Percentiles rank a stretch among this genome's conserved stretches.
These are phyloP conservation scores for Fratercula arctica DNA, from an alignment of 2,797 vertebrate genomes.

Conservation along the genomic window DNA sequence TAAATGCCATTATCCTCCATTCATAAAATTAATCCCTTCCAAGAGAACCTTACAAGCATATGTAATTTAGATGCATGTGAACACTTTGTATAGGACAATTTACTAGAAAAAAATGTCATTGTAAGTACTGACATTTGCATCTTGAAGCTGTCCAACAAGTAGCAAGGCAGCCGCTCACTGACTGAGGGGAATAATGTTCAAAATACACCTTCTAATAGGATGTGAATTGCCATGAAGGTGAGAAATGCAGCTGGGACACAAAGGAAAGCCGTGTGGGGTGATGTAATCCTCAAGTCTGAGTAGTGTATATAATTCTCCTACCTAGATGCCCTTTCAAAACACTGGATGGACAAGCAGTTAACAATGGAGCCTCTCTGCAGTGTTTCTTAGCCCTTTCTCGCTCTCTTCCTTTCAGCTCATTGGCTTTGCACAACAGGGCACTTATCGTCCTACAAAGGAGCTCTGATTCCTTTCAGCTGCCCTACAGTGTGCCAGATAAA, in stretches of 20 bases:
- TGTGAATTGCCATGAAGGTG: neutral
- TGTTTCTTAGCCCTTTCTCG: neutral
- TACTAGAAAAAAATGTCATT: neutral
- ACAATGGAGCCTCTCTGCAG: slow-evolving; percentile 11
- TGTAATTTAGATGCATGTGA: neutral
- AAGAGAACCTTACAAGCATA: neutral
- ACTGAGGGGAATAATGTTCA: neutral
- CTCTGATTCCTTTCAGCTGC: slow-evolving; percentile 27
- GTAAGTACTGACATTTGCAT: neutral
- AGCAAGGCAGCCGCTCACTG: neutral
- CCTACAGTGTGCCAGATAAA: neutral
- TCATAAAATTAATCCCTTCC: slow-evolving; percentile 32
- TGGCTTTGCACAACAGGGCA: slow-evolving; percentile 21
- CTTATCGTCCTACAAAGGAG: neutral
- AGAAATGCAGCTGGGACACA: slow-evolving; percentile 3
- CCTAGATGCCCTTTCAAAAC: neutral
- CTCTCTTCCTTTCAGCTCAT: slow-evolving; percentile 24
- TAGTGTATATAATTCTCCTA: neutral
- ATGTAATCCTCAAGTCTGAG: slow-evolving; percentile 22
- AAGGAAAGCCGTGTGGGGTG: slow-evolving; percentile 12
- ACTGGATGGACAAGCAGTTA: neutral
- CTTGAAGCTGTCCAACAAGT: neutral
- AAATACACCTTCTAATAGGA: slow-evolving; percentile 10
- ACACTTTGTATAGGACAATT: neutral
- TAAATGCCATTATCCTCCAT: slow-evolving; percentile 7